Evolutionary conservation across 2,113 vertebrate genomes (phyloP), one percentile per base, ranked within the genome.

Genomic region (Ivindomyrus marchei): DNA sequence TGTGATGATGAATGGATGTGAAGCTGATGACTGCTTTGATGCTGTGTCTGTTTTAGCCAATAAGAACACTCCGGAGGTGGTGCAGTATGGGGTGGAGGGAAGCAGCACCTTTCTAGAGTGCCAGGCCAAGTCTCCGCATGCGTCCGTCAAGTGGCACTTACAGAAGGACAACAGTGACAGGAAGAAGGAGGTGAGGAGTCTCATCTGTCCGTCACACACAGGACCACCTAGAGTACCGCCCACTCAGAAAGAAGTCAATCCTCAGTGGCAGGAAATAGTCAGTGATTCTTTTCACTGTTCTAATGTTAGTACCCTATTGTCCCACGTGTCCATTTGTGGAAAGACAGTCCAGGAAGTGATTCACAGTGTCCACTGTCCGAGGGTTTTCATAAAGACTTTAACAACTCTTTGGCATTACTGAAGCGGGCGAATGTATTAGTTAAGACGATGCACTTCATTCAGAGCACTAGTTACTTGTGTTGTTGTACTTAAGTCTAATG

Each of bases 41-140:
- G 89, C 91, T 85, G 15, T 77, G 45, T 90, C 92, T 86, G 90
- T 46, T 84, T 3, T 95, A 99, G 98, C 95, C 88, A 99, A 97
- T 96, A 99, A 97, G 96, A 99, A 98, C 24, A 92, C 95, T 0
- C 94, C 98, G 92, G 97, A 99, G 94, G 97, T 96, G 0, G 96
- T 98, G 90, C 98, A 99, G 95, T 99, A 99, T 0, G 98, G 98
- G 0, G 98, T 99, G 93, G 98, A 98, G 46, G 98, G 98, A 90
- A 99, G 98, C 90, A 97, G 97, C 0, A 97, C 98, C 88, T 99
- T 99, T 94, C 95, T 99, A 47, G 98, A 99, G 93, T 99, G 98
- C 94, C 98, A 98, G 94, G 97, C 98, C 62, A 97, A 97, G 91
- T 99, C 98, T 0, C 98, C 98, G 0, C 98, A 99, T 3, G 98